Percentiles rank a stretch among this genome's conserved stretches.
Conservation (phyloP, 2,113 vertebrate species). For the Rhegmatorhina hoffmannsi region DNA sequence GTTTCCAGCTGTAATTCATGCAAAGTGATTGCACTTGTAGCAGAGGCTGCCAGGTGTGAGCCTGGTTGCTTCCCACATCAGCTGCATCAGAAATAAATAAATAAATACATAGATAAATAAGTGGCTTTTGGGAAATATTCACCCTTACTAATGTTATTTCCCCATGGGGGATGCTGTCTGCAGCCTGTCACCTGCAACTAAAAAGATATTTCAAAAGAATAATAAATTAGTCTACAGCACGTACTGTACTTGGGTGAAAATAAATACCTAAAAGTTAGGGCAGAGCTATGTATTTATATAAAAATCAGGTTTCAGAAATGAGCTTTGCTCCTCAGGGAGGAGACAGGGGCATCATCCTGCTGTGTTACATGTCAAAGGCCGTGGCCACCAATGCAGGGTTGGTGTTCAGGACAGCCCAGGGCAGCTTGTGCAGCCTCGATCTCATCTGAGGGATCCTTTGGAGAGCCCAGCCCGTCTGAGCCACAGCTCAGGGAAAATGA, state of each 20-base stretch:
- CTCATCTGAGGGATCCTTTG: background rate
- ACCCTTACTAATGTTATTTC: background rate
- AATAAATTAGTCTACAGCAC: background rate
- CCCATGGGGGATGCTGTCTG: background rate
- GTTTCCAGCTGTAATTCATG: background rate
- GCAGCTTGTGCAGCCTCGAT: rapidly evolving
- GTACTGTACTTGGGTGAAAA: background rate
- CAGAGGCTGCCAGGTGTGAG: background rate
- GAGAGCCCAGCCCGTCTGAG: background rate
- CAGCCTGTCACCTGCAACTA: background rate
- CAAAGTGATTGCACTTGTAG: background rate
- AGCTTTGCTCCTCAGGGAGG: background rate
- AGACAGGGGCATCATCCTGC: background rate
- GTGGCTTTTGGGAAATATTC: background rate
- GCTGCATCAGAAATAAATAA: background rate
- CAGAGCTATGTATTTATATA: background rate
- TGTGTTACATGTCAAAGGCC: background rate
- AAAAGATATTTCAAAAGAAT: background rate
- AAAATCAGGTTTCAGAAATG: background rate
- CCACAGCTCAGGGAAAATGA: background rate
- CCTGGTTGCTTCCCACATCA: background rate
- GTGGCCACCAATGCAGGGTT: rapidly evolving
- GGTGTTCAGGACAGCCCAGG: background rate
- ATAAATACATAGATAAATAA: background rate
- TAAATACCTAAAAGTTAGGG: background rate